Evolutionary conservation across 2,888 invertebrate species (phyloP).

Genomic region (Ochropacha duplaris): DNA sequence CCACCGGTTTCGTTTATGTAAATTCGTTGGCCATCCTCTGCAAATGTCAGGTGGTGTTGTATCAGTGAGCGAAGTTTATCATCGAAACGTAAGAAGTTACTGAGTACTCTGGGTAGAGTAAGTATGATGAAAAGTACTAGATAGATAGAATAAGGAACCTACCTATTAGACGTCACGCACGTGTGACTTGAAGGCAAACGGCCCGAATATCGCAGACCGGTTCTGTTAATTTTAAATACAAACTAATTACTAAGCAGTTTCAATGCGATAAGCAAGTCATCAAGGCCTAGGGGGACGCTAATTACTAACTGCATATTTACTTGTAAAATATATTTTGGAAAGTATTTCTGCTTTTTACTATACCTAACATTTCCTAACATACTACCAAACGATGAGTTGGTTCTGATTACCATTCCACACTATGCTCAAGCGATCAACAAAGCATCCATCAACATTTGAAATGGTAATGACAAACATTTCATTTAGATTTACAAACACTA

Average conservation of each 20-base stretch:
- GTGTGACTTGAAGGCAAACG: slow-evolving; percentile 13
- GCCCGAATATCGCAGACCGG: slow-evolving; percentile 25
- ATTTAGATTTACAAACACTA: slow-evolving; percentile 31
- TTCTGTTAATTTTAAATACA: slow-evolving; percentile 31
- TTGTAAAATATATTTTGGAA: background rate
- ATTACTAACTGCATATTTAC: slow-evolving; percentile 19
- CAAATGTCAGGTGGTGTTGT: background rate
- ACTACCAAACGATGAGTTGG: background rate
- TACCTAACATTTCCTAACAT: too few relatives aligned
- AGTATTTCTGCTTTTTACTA: too few relatives aligned
- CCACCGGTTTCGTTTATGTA: too few relatives aligned
- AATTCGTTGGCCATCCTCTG: too few relatives aligned
- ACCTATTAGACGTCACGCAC: slow-evolving; percentile 11
- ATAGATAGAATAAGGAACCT: background rate
- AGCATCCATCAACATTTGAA: slow-evolving; percentile 15
- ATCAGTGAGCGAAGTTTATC: too few relatives aligned
- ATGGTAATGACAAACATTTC: slow-evolving; percentile 27
- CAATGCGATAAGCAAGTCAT: slow-evolving; percentile 24
- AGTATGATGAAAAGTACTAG: background rate
- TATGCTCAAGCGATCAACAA: slow-evolving; percentile 5
- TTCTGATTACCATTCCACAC: background rate
- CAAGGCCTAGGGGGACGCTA: slow-evolving; percentile 20
- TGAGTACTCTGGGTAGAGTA: too few relatives aligned
- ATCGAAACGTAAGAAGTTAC: too few relatives aligned
- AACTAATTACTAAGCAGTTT: slow-evolving; percentile 39